Evolutionary conservation across 2,113 vertebrate species (phyloP).

Genomic region (Hemicordylus capensis): DNA sequence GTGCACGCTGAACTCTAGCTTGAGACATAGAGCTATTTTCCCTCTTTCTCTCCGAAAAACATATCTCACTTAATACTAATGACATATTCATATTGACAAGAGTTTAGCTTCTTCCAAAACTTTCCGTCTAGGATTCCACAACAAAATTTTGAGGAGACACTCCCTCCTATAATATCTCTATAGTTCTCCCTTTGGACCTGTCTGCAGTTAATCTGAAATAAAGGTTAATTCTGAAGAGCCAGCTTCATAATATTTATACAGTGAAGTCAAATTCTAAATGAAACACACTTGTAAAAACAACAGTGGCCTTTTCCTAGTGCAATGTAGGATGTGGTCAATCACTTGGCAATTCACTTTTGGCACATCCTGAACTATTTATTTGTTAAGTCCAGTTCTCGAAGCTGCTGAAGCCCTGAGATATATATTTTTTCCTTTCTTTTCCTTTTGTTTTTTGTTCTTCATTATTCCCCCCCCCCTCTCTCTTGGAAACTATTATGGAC

Average conservation of each 20-base stretch:
- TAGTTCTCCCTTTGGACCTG: constrained; percentile 30
- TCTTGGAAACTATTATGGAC: constrained; percentile 69
- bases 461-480: constrained; percentile 33
- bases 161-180: constrained; percentile 40
- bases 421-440: constrained; percentile 40
- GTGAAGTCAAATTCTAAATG: constrained; percentile 72
- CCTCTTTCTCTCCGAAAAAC: no score
- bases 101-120: not conserved
- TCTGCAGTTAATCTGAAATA: constrained; percentile 69
- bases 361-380: constrained; percentile 76
- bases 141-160: constrained; percentile 43
- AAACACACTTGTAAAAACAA: constrained; percentile 80
- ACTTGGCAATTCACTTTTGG: constrained; percentile 77
- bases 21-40: no score
- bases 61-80: not conserved
- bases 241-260: constrained; percentile 70
- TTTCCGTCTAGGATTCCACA: constrained; percentile 33
- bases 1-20: no score
- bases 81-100: not conserved
- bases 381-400: constrained; percentile 66
- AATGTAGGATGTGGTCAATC: constrained; percentile 77
- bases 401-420: constrained; percentile 57
- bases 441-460: not conserved
- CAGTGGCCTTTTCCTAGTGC: constrained; percentile 62
- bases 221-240: constrained; percentile 71